Evolutionary conservation across 2,113 vertebrate species (phyloP).

Genomic region (Lonchura striata): DNA sequence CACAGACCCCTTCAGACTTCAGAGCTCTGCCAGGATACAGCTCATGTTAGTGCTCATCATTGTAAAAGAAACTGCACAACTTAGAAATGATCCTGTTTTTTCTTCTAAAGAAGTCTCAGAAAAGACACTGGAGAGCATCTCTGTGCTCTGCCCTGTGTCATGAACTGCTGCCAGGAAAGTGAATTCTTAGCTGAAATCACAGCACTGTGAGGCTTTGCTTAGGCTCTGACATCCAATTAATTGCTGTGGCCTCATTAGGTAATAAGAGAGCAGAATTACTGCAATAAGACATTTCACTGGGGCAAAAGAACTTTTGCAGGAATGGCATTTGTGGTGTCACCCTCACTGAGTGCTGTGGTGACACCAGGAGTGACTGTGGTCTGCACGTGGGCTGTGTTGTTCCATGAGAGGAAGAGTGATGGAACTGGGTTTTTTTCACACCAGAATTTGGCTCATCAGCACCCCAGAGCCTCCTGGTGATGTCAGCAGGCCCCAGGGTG

Average conservation of each 20-base stretch:
- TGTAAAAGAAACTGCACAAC: background rate
- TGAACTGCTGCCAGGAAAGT: background rate
- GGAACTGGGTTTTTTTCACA: background rate
- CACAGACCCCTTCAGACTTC: slow-evolving; percentile 83
- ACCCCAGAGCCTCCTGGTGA: background rate
- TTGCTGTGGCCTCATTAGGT: background rate
- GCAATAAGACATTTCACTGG: background rate
- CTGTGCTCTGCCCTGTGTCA: background rate
- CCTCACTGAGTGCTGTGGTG: background rate
- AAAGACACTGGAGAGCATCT: background rate
- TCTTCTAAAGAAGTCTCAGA: background rate
- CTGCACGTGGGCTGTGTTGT: background rate
- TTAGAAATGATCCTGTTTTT: background rate
- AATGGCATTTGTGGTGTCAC: background rate
- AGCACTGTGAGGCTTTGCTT: background rate
- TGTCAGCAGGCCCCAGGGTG: background rate
- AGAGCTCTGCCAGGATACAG: slow-evolving; percentile 76
- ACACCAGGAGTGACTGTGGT: background rate
- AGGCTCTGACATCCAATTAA: background rate
- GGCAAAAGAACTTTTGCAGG: background rate
- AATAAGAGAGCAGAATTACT: background rate
- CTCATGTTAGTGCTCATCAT: background rate
- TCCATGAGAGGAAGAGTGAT: background rate
- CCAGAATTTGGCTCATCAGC: background rate
- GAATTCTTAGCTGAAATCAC: background rate